Evolutionary conservation across 1,140 invertebrate genomes (phyloP).

Genomic region (Dendroctonus ponderosae): DNA sequence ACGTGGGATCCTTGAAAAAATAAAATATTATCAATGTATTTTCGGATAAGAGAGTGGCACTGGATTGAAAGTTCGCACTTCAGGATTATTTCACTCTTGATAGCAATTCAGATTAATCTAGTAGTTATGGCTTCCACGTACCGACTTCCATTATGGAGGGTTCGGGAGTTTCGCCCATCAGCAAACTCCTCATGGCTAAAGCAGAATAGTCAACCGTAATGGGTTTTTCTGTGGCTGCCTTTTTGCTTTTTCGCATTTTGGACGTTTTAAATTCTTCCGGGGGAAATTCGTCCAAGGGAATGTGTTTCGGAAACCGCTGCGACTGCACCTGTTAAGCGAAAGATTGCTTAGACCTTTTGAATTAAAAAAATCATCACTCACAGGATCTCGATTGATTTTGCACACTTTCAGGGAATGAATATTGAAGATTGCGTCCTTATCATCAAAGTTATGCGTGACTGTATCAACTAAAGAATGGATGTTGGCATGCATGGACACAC

Average conservation of each 20-base stretch:
- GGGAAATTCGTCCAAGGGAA: conserved; percentile 46
- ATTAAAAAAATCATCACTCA: conserved; percentile 4
- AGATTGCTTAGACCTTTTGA: background rate
- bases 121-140: background rate
- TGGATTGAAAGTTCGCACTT: too few species aligned
- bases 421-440: conserved; percentile 53
- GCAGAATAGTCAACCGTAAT: conserved; percentile 45
- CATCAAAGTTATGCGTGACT: conserved; percentile 54
- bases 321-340: conserved; percentile 9
- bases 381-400: conserved; percentile 54
- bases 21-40: too few species aligned
- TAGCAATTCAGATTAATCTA: background rate
- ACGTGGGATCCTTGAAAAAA: conserved; percentile 48
- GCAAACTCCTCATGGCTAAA: conserved; percentile 38
- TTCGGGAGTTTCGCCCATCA: conserved; percentile 35
- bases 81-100: background rate
- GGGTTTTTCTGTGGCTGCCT: conserved; percentile 42
- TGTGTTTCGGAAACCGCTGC: conserved; percentile 41
- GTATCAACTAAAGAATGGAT: conserved; percentile 51
- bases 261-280: conserved; percentile 41
- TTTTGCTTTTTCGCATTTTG: conserved; percentile 43
- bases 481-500: conserved; percentile 55
- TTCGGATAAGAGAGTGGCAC: too few species aligned
- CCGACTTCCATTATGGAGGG: conserved; percentile 53
- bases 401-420: conserved; percentile 57